These are phyloP conservation scores for Nomada ferruginata DNA, from an alignment of 2,888 invertebrate genomes.

Conservation along the genomic window DNA sequence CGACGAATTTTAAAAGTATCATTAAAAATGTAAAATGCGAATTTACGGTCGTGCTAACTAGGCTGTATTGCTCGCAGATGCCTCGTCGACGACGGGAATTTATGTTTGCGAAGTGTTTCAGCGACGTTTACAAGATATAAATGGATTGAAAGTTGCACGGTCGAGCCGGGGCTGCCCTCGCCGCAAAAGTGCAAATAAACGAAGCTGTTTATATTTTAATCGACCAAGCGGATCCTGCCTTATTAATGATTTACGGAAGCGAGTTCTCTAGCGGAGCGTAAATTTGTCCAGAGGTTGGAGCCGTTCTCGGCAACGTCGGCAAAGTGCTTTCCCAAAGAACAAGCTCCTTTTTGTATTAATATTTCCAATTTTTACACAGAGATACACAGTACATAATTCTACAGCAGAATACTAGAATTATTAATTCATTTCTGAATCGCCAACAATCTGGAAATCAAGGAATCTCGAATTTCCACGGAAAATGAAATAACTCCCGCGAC, in stretches of 20 bases:
- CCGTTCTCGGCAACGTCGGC: too few species aligned
- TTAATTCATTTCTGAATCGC: too few species aligned
- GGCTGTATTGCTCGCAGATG: conserved; percentile 41
- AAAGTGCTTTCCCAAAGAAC: too few species aligned
- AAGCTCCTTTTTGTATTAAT: too few species aligned
- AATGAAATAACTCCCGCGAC: too few species aligned
- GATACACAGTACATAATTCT: too few species aligned
- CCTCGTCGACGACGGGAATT: conserved; percentile 49
- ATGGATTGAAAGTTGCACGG: conserved; percentile 59
- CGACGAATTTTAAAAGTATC: conserved; percentile 53
- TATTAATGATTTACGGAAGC: conserved; percentile 18
- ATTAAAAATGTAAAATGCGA: conserved; percentile 23
- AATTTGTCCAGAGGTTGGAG: not conserved
- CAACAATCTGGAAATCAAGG: too few species aligned
- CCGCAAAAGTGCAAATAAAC: conserved; percentile 35
- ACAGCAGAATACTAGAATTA: too few species aligned
- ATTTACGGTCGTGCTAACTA: conserved; percentile 47
- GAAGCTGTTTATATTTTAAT: conserved; percentile 16
- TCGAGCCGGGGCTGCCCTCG: not conserved
- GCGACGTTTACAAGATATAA: conserved; percentile 66
- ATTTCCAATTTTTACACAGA: too few species aligned
- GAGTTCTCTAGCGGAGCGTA: not conserved
- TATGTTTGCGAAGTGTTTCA: conserved; percentile 49
- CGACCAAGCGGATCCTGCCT: not conserved
- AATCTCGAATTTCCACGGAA: too few species aligned